Evolutionary conservation across 64 coral and sea anemone species (phyloP), one percentile per base, ranked within the genome.

Genomic region (Montipora cactus): DNA sequence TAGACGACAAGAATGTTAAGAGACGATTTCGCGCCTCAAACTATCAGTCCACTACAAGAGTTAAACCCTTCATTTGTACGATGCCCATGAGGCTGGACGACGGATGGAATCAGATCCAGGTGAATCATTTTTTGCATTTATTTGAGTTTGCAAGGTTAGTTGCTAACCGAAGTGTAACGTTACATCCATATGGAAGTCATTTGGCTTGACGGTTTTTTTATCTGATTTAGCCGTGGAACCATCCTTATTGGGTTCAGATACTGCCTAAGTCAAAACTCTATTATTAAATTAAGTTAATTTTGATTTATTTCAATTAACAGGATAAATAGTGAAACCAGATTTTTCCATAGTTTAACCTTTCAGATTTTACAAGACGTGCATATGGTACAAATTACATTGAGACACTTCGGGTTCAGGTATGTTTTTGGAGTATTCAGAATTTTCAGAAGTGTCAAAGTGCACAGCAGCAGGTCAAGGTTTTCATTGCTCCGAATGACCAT

Each of bases 31-130:
- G 98, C 52, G 98, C 98, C 16, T 99, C 98, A 6, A 99, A 99
- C 90, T 99, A 99, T 64, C 98, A 99, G 57, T 99, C 98, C 58
- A 99, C 98, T 4, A 99, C 98, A 22, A 70, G 98, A 90, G 98
- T 99, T 68, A 99, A 99, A 92, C 98, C 98, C 16, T 99, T 99
- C 77, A 99, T 99, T 94, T 99, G 98, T 57, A 99, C 98, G n/a
- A 99, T 99, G 98, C 98, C 98, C 0, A 99, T 99, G 98, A 99
- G 98, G 94, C 92, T 99, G 64, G 98, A 99, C 75, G 98, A 99
- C 92, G 98, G 98, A 18, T 99, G 98, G 98, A 99, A 99, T 88
- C 98, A 99, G 83, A 99, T 99, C 76, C 98, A 99, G 95, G 98
- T 99, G 94, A 19, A 87, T 22, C 14, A 64, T 62, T 82, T 71